phyloP scores from a whole-genome alignment of 1,140 invertebrate genomes.

The Druon quercuslanigerum region DNA sequence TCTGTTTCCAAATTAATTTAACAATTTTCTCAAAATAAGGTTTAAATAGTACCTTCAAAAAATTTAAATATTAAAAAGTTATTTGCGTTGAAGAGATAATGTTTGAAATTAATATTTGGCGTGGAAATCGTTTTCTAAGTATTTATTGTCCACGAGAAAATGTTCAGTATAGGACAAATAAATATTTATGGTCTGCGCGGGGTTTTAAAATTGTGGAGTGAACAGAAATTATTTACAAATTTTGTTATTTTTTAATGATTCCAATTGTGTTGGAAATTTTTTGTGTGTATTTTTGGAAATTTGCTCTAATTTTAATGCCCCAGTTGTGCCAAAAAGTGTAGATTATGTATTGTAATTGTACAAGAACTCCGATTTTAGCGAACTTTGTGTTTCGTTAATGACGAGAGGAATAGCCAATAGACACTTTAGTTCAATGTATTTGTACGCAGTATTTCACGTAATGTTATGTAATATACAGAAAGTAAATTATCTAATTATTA shows the following conservation, averaged over 20 bases:
- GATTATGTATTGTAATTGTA: slow-evolving; percentile 7
- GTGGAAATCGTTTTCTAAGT: slow-evolving; percentile 33
- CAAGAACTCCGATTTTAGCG: neutral
- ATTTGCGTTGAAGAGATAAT: neutral
- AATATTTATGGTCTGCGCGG: slow-evolving; percentile 4
- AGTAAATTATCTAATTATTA: slow-evolving; percentile 47
- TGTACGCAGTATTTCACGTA: slow-evolving; percentile 62
- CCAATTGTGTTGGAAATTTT: slow-evolving; percentile 8
- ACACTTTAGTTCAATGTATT: slow-evolving; percentile 56
- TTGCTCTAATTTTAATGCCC: neutral
- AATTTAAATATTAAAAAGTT: slow-evolving; percentile 1
- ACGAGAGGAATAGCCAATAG: slow-evolving; percentile 39
- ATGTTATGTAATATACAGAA: slow-evolving; percentile 55
- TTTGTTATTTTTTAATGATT: too few species aligned
- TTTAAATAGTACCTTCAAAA: too few species aligned
- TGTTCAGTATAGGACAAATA: slow-evolving; percentile 31
- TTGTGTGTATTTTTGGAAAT: neutral
- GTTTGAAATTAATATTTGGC: slow-evolving; percentile 12
- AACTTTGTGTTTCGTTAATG: slow-evolving; percentile 16
- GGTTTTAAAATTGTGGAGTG: slow-evolving; percentile 17
- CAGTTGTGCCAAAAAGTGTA: slow-evolving; percentile 12
- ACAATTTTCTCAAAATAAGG: too few species aligned
- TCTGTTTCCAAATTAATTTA: too few species aligned
- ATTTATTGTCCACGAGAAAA: slow-evolving; percentile 32
- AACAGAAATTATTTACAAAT: neutral